These are phyloP conservation scores for Phoenoteleia sp. DNA, from an alignment of 2,888 invertebrate species.

Conservation along the genomic window DNA sequence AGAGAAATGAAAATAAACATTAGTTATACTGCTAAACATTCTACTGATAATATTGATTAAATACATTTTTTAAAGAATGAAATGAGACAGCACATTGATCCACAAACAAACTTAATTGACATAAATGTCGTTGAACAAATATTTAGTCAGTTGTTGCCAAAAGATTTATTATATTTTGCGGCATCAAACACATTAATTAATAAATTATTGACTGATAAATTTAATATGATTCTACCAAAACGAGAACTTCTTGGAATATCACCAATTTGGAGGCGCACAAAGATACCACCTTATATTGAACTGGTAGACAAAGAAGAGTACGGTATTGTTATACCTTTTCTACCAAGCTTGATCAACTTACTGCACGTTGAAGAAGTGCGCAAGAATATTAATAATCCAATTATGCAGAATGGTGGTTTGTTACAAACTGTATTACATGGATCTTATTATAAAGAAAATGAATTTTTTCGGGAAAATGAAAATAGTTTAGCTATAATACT, in stretches of 20 bases:
- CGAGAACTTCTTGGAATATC: neutral
- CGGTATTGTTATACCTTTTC: conserved; percentile 63
- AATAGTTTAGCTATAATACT: conserved; percentile 71
- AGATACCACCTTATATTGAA: neutral
- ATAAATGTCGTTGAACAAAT: neutral
- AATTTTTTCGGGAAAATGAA: conserved; percentile 57
- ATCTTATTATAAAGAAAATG: conserved; percentile 40
- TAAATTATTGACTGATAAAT: neutral
- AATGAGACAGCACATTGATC: neutral
- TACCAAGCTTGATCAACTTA: conserved; percentile 57
- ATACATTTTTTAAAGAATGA: neutral
- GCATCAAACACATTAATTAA: conserved; percentile 14
- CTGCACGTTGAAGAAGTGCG: conserved; percentile 60
- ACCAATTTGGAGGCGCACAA: conserved; percentile 13
- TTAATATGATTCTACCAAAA: conserved; percentile 21
- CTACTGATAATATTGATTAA: too few relatives aligned
- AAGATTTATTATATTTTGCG: neutral
- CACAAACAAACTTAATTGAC: neutral
- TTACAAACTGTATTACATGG: conserved; percentile 66
- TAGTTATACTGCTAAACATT: too few relatives aligned
- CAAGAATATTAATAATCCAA: conserved; percentile 46
- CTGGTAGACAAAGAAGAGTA: conserved; percentile 17
- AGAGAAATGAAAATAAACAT: too few relatives aligned
- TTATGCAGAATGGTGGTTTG: conserved; percentile 13
- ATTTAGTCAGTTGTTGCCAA: neutral